Conservation (phyloP, 2,888 invertebrate genomes). For the Caenorhabditis becei region DNA sequence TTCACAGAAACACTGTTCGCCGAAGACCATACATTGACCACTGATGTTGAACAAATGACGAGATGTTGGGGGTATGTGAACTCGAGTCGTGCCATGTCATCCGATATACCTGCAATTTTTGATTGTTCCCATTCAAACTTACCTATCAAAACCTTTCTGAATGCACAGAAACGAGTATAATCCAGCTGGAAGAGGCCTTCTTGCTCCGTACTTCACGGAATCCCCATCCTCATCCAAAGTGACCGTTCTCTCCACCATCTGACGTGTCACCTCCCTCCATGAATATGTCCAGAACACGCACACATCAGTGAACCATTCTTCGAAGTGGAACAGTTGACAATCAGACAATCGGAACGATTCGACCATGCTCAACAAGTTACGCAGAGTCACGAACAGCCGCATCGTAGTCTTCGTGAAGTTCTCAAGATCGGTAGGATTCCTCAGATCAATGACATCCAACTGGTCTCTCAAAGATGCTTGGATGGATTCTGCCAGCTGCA, state of each 20-base stretch:
- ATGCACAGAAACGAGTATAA: slow-evolving; percentile 70
- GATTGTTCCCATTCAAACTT: too few relatives aligned
- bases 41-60: slow-evolving; percentile 57
- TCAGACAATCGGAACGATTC: slow-evolving; percentile 21
- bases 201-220: slow-evolving; percentile 53
- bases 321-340: slow-evolving; percentile 51
- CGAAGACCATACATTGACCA: slow-evolving; percentile 59
- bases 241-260: slow-evolving; percentile 66
- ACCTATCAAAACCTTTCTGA: slow-evolving; percentile 57
- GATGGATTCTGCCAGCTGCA: slow-evolving; percentile 32
- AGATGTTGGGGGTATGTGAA: slow-evolving; percentile 54
- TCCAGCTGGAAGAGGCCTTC: slow-evolving; percentile 65
- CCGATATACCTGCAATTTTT: slow-evolving; percentile 43
- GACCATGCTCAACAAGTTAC: slow-evolving; percentile 33
- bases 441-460: slow-evolving; percentile 35
- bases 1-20: not conserved
- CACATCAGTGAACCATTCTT: slow-evolving; percentile 63
- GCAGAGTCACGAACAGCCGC: slow-evolving; percentile 56
- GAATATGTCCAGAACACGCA: slow-evolving; percentile 69
- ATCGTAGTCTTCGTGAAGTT: slow-evolving; percentile 64
- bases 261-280: slow-evolving; percentile 60
- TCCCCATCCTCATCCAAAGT: slow-evolving; percentile 64
- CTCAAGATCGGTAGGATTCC: slow-evolving; percentile 51
- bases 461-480: slow-evolving; percentile 31
- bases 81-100: slow-evolving; percentile 58